Conservation (phyloP, 2,113 vertebrate species). For the Empidonax alnorum region DNA sequence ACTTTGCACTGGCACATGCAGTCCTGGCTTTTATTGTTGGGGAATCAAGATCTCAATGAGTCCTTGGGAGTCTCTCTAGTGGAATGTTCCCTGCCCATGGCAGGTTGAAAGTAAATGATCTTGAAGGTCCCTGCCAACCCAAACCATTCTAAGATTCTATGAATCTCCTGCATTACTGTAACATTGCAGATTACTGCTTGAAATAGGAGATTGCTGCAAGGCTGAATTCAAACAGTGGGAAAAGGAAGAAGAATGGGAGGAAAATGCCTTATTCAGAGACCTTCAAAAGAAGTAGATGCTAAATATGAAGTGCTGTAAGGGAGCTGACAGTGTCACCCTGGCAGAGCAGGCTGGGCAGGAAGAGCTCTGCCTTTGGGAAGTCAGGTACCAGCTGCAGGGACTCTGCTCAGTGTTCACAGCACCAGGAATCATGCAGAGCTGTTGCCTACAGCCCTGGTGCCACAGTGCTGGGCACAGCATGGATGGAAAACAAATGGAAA, state of each 20-base stretch:
- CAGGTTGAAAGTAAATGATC: neutral
- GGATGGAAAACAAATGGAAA: slow-evolving; percentile 31
- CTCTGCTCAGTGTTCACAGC: neutral
- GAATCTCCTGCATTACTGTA: neutral
- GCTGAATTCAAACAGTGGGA: neutral
- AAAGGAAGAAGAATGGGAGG: neutral
- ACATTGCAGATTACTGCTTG: neutral
- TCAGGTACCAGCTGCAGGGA: neutral
- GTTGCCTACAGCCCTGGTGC: slow-evolving; percentile 4
- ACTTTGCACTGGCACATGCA: neutral
- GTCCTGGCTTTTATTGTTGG: neutral
- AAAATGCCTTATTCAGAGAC: neutral
- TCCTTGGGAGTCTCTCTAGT: neutral
- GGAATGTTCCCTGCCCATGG: neutral
- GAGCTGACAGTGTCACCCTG: neutral
- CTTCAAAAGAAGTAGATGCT: neutral
- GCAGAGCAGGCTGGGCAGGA: neutral
- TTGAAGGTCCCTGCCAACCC: neutral
- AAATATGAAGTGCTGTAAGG: accelerated
- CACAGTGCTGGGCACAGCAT: neutral
- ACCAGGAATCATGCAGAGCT: neutral
- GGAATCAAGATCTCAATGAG: neutral
- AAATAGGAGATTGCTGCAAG: neutral
- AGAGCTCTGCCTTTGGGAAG: neutral
- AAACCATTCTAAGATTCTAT: neutral